Evolutionary conservation across 1,140 invertebrate species (phyloP), one percentile per base, ranked within the genome.

Genomic region (Triops longicaudatus): DNA sequence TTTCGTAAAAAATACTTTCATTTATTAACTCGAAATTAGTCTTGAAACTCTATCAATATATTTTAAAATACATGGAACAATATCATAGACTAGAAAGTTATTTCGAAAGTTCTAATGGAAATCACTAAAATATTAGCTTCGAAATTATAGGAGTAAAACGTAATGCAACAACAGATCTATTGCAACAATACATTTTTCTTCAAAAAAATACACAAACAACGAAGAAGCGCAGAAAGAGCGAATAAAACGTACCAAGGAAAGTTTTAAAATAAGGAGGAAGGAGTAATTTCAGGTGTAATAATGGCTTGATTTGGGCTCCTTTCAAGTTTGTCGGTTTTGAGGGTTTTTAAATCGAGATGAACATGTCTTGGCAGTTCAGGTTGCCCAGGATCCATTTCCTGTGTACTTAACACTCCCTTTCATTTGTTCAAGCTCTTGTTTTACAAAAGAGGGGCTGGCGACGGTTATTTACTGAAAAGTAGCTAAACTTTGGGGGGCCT

Each of bases 371-470:
- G 31, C 31, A 63, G 50, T 63, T 63, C 50, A 63, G 50, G 50
- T 63, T 63, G 31, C 50, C 22, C 22, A 22, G 50, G 50, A 63
- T 63, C 50, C 50, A 63, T 63, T 63, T 63, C 50, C 50, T 63
- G 50, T 63, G 50, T 63, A 63, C 50, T 63, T 63, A 63, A 63
- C 50, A 63, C 50, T 63, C 50, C 50, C 50, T 63, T 63, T 22
- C 50, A 63, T 63, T 63, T 63, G 50, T 63, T 63, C 50, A n/a
- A 63, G 50, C 50, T 63, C 50, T 63, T 63, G 50, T 63, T 63
- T 63, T 63, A 63, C 50, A 63, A 63, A 63, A 63, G 50, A 63
- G 50, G 50, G 50, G 50, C 14, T 63, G 22, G 50, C 22, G 50
- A 63, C 17, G 50, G 31, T 7, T 37, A 37, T 2, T 4, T 37